Base-by-base conservation (phyloP, 37 sponge, comb jelly and placozoan genomes). In the Oscarella lobularis region DNA sequence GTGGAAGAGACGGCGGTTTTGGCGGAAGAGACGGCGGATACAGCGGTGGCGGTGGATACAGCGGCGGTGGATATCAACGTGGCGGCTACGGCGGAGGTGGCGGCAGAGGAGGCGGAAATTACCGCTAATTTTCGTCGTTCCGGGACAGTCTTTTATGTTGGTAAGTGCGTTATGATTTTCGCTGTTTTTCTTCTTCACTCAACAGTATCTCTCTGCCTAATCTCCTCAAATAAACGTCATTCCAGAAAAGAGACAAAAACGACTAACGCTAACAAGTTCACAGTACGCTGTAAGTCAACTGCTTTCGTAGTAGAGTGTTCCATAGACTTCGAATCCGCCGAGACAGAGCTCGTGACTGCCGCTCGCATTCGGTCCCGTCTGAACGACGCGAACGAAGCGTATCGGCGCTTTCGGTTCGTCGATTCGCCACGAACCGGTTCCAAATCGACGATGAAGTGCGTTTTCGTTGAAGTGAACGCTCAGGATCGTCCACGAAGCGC, bases 131-230 rank as follows among this genome's bases (percentile, higher is more conserved):
- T n/a, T n/a, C n/a, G n/a, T n/a, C n/a, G n/a, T n/a, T n/a, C n/a
- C n/a, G n/a, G n/a, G n/a, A n/a, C n/a, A n/a, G n/a, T n/a, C n/a
- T n/a, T n/a, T n/a, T n/a, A n/a, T n/a, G n/a, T n/a, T n/a, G n/a
- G 32, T 32, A 33, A 69, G 5, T 5, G 72, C 72, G n/a, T 31
- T 31, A 69, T 9, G 32, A 5, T 29, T 69, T 9, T 31, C 32
- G n/a, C 31, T 69, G 72, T 14, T 9, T 6, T 6, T 69, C 31
- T 29, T 5, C 31, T 31, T 73, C 38, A 73, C 75, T 73, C 36
- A 73, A 34, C 30, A 27, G 9, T 48, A 48, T 27, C 72, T 86
- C 0, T 33, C 36, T n/a, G n/a, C n/a, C n/a, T n/a, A n/a, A n/a
- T n/a, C n/a, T n/a, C n/a, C n/a, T n/a, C n/a, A n/a, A n/a, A n/a